Conservation (phyloP, 2,113 vertebrate species). For the Herpetotheres cachinnans region DNA sequence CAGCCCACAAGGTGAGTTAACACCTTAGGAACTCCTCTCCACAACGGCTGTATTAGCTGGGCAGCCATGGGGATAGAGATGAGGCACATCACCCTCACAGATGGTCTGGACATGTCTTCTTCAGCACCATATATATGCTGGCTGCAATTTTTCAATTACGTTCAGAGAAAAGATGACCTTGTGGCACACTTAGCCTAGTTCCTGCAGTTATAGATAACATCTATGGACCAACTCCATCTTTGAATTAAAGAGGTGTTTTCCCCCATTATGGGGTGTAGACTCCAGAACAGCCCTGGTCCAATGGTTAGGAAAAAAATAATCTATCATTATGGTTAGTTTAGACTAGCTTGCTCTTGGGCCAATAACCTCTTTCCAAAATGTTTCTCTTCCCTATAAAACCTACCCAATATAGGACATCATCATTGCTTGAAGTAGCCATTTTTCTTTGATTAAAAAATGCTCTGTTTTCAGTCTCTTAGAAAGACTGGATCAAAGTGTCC, state of each 20-base stretch:
- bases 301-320: background rate
- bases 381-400: background rate
- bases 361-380: background rate
- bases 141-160: background rate
- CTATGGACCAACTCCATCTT: background rate
- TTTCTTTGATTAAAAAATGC: background rate
- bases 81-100: background rate
- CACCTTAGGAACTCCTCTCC: background rate
- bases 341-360: background rate
- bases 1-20: background rate
- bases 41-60: background rate
- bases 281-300: background rate
- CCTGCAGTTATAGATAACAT: background rate
- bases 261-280: too few relatives aligned
- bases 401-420: background rate
- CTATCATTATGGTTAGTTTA: background rate
- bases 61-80: background rate
- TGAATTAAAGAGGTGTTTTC: background rate
- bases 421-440: background rate
- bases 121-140: background rate
- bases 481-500: background rate
- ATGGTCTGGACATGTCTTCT: background rate
- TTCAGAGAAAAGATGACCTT: background rate
- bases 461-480: background rate
- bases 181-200: background rate